These are phyloP conservation scores for Zingel zingel DNA, from an alignment of 2,113 vertebrate genomes.

Conservation along the genomic window DNA sequence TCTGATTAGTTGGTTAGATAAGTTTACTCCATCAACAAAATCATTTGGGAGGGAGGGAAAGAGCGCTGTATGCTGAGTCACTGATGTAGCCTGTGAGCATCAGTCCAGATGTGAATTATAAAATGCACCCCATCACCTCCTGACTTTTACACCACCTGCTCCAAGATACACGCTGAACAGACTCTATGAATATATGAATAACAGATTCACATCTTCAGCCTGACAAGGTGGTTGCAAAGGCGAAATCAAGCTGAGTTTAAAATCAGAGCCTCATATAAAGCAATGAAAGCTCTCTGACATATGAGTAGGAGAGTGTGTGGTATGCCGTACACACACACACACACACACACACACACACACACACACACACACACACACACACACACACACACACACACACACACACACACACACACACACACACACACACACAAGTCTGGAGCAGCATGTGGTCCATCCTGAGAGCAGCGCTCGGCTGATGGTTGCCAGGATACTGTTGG, in stretches of 20 bases:
- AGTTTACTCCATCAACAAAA: constrained; percentile 9
- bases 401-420: constrained; percentile 27
- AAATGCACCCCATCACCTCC: constrained; percentile 19
- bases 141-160: constrained; percentile 68
- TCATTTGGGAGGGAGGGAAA: constrained; percentile 11
- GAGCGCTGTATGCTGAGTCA: constrained; percentile 59
- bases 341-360: constrained; percentile 7
- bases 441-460: constrained; percentile 72
- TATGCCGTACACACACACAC: not conserved
- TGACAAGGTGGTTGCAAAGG: constrained; percentile 64
- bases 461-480: constrained; percentile 68
- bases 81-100: constrained; percentile 30
- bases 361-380: constrained; percentile 27
- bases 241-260: constrained; percentile 36
- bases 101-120: not conserved
- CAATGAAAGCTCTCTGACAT: constrained; percentile 46
- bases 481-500: constrained; percentile 83
- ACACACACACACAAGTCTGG: constrained; percentile 40
- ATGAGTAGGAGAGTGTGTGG: constrained; percentile 17
- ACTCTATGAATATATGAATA: constrained; percentile 65
- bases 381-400: constrained; percentile 6
- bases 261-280: constrained; percentile 8
- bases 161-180: not conserved
- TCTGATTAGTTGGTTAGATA: too few relatives aligned
- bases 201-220: constrained; percentile 25